Percentiles rank a stretch among this genome's conserved stretches.
These are phyloP conservation scores for Anolis carolinensis DNA, from an alignment of 2,113 vertebrate genomes.

Conservation along the genomic window DNA sequence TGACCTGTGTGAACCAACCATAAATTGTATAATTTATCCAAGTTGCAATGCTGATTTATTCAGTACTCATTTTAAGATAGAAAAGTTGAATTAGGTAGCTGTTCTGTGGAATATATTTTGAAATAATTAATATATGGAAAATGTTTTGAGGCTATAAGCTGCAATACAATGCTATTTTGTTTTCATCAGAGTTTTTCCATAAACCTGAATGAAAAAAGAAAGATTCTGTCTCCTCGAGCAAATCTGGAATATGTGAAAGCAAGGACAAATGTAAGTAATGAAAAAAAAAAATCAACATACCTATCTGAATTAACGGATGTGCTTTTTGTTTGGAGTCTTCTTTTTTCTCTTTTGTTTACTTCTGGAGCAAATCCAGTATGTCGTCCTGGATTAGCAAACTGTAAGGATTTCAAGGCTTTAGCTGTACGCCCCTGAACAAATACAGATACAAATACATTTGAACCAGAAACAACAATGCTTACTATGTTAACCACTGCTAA, in stretches of 20 bases:
- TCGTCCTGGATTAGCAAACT: conserved; percentile 84
- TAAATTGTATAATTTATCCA: too few species aligned
- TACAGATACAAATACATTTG: conserved; percentile 45
- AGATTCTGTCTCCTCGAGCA: not conserved
- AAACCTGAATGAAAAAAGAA: not conserved
- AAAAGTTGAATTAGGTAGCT: not conserved
- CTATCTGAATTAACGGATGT: conserved; percentile 75
- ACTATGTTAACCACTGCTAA: not conserved
- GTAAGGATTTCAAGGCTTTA: conserved; percentile 83
- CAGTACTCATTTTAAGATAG: not conserved
- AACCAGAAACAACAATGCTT: conserved; percentile 33
- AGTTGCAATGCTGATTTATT: not conserved
- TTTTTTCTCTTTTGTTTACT: conserved; percentile 83
- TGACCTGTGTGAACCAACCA: too few species aligned
- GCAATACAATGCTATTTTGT: not conserved
- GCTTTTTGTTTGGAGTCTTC: conserved; percentile 75
- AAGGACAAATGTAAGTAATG: not conserved
- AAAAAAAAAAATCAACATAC: conserved; percentile 52
- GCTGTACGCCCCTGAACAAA: conserved; percentile 80
- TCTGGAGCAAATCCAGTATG: conserved; percentile 84
- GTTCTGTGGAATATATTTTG: not conserved
- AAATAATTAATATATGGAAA: not conserved
- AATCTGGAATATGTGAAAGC: not conserved
- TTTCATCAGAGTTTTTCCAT: conserved; percentile 9
- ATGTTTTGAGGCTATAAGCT: not conserved